Conservation (phyloP, 2,797 vertebrate genomes). For the Delichon dasypus region DNA sequence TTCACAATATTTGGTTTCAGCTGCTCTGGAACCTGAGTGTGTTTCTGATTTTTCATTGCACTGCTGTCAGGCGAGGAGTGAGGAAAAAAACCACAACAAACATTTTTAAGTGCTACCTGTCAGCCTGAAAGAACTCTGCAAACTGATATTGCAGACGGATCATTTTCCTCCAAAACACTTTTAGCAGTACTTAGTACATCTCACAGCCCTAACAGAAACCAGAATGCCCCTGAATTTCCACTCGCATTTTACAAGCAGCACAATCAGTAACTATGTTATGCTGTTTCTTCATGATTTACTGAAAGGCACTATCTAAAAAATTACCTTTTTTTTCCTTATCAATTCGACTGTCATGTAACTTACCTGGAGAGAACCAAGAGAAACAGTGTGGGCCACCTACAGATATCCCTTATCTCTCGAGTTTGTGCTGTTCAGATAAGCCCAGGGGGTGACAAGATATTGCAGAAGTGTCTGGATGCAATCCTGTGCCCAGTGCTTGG, state of each 20-base stretch:
- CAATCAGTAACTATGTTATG: background rate
- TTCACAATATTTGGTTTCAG: background rate
- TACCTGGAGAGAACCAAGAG: background rate
- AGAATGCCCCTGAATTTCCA: background rate
- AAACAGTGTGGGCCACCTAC: background rate
- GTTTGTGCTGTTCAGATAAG: background rate
- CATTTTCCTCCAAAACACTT: background rate
- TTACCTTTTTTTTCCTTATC: background rate
- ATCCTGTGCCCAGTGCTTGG: background rate
- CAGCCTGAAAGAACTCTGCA: background rate
- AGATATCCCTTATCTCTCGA: background rate
- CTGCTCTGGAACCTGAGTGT: background rate
- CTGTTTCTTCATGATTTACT: background rate
- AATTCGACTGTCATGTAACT: background rate
- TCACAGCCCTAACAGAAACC: background rate
- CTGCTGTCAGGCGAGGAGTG: background rate
- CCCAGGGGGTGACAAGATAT: background rate
- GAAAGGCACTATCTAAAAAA: background rate
- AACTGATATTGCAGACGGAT: background rate
- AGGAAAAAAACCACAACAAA: background rate
- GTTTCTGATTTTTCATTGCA: background rate
- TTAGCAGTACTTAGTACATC: background rate
- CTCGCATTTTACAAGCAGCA: background rate
- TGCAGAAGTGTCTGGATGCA: background rate
- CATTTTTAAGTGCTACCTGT: background rate